Evolutionary conservation across 2,888 invertebrate species (phyloP).

Genomic region (Gandaritis pyraliata): DNA sequence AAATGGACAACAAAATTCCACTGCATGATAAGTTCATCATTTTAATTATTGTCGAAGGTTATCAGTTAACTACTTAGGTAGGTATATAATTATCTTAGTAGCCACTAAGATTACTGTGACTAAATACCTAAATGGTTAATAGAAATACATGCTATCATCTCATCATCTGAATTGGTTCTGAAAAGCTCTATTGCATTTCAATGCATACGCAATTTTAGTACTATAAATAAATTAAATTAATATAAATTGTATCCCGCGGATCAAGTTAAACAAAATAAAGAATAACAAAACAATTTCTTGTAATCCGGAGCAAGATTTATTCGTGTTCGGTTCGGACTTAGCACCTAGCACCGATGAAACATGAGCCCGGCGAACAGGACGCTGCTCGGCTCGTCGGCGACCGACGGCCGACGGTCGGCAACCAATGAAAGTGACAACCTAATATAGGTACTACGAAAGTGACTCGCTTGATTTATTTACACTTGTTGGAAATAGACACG

Average conservation of each 20-base stretch:
- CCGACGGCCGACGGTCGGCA: conserved; percentile 33
- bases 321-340: conserved; percentile 12
- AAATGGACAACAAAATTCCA: conserved; percentile 39
- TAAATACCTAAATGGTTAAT: not conserved
- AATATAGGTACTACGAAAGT: conserved; percentile 65
- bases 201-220: too few relatives aligned
- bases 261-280: conserved; percentile 15
- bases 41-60: conserved; percentile 55
- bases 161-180: conserved; percentile 1
- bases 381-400: conserved; percentile 6
- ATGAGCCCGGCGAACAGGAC: conserved; percentile 8
- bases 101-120: conserved; percentile 28
- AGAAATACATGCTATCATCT: not conserved
- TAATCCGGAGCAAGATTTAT: conserved; percentile 19
- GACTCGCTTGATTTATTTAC: conserved; percentile 79
- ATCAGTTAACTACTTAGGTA: conserved; percentile 51
- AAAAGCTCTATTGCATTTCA: not conserved
- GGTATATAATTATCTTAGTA: too few relatives aligned
- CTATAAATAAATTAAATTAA: too few relatives aligned
- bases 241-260: not conserved
- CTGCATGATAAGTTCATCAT: conserved; percentile 51
- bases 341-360: conserved; percentile 17
- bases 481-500: conserved; percentile 78
- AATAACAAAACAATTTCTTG: conserved; percentile 11
- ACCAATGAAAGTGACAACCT: conserved; percentile 77